Base-by-base conservation (phyloP, 2,888 invertebrate genomes). In the Drosophila leonis region DNA sequence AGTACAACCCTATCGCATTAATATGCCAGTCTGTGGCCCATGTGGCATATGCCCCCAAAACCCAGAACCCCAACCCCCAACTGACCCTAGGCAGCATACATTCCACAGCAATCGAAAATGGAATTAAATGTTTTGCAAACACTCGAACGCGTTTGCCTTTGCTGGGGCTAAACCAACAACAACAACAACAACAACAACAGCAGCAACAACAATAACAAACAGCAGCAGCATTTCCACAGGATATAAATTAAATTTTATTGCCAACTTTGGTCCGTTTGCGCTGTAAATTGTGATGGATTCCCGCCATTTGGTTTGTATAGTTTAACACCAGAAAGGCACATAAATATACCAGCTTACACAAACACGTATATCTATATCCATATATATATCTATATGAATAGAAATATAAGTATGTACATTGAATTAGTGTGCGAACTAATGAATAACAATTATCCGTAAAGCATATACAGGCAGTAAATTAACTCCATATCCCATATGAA, bases 221-320 rank as follows among this genome's bases (percentile, higher is more conserved):
- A 39, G 37, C 46, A 56, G 13, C 46, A 48, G 29, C 42, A 29
- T 55, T 35, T 48, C 51, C 55, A 51, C 64, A 54, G 69, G 44
- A 72, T 80, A 77, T 76, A 83, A 83, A 83, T 83, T 76, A 80
- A 74, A 81, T 83, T 81, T 81, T 83, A 83, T 83, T 80, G 71
- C 80, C 81, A 74, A 72, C 80, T 66, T 72, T 62, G 71, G 44
- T 69, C 79, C 72, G 67, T 54, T 65, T 60, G 65, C 65, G 65
- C 49, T 72, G 72, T 75, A 79, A 82, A 80, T 75, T 79, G 79
- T 80, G 80, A 80, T 80, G 82, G 75, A 80, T 80, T 41, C 60
- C 31, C 35, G 68, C 63, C 65, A 80, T 76, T 78, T 72, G 66
- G 59, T 33, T 31, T 18, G 61, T 70, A 61, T 64, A 65, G 65